Evolutionary conservation across 2,113 vertebrate species (phyloP), one percentile per base, ranked within the genome.

Genomic region (Otolemur garnettii): DNA sequence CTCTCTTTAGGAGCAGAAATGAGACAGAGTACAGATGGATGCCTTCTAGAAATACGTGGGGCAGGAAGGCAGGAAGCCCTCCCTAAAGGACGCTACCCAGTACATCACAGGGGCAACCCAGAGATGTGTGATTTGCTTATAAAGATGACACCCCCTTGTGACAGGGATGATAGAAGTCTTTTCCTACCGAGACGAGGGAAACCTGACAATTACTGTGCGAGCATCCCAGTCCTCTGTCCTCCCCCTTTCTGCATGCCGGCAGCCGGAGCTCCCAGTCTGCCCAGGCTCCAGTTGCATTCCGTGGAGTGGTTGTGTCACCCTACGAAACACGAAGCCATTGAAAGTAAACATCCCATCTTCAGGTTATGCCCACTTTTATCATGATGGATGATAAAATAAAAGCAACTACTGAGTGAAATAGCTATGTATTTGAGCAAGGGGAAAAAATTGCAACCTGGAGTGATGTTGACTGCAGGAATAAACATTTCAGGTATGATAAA

Each of bases 401-500:
- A 93, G 82, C 68, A 83, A 45, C 72, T 45, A 69, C 62, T 50
- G 57, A 74, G 62, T 69, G 50, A 94, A 96, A 84, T 3, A 91
- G 79, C 30, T 95, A 87, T 82, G 83, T 74, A 95, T 86, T 93
- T 94, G 62, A 78, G 86, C 45, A 91, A 2, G 11, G 7, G 55
- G n/a, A 79, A 96, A 96, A 91, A 33, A 33, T 28, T 94, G 68
- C 55, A 95, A 72, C 59, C 78, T 83, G 88, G 62, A 14, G 62
- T 72, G 83, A 97, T 84, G 71, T 60, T 90, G 86, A 90, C 75
- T 62, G 0, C 38, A 93, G 91, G 83, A 97, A 91, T 96, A 94
- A 96, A 68, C 35, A 50, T 77, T 95, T 97, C 55, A 72, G 38
- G 60, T 79, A 38, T 69, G 62, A 97, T 94, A 74, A 95, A 94